A percentile compares a stretch with the other conserved stretches of the same genome.
phyloP scores from a whole-genome alignment of 2,888 invertebrate species.

The Eupithecia subfuscata region DNA sequence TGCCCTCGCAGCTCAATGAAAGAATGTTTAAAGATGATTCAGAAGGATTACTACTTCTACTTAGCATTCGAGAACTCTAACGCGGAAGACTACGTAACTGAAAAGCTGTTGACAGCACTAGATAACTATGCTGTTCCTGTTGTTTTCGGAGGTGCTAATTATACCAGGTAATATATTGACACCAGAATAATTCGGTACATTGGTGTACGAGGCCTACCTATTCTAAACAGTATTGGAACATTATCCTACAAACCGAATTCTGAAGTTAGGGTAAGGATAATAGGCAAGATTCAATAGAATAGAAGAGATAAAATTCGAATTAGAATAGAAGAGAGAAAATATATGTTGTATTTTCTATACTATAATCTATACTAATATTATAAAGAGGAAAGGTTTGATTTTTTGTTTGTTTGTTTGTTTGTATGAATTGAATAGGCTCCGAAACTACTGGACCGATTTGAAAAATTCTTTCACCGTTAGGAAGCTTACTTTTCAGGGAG shows the following conservation, averaged over 20 bases:
- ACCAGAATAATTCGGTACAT: not conserved
- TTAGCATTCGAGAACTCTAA: slow-evolving; percentile 62
- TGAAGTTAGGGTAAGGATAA: not conserved
- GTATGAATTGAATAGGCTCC: too few species aligned
- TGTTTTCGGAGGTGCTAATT: slow-evolving; percentile 86
- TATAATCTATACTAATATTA: too few species aligned
- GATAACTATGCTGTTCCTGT: slow-evolving; percentile 85
- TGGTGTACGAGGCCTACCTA: not conserved
- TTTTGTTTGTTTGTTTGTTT: too few species aligned
- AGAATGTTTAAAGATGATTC: slow-evolving; percentile 29
- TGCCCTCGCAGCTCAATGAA: slow-evolving; percentile 1
- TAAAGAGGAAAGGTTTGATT: too few species aligned
- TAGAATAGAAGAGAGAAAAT: too few species aligned
- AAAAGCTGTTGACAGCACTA: slow-evolving; percentile 61
- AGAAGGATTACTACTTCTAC: slow-evolving; percentile 61
- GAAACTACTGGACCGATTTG: too few species aligned
- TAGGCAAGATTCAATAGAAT: not conserved
- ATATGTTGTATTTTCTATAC: too few species aligned
- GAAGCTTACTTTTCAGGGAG: too few species aligned
- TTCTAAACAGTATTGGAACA: not conserved
- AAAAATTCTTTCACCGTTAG: too few species aligned
- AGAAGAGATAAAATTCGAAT: too few species aligned
- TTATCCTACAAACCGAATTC: not conserved
- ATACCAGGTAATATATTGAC: slow-evolving; percentile 51
- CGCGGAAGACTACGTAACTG: slow-evolving; percentile 62